Conservation (phyloP, 2,797 vertebrate genomes). For the Epinephelus malabaricus region DNA sequence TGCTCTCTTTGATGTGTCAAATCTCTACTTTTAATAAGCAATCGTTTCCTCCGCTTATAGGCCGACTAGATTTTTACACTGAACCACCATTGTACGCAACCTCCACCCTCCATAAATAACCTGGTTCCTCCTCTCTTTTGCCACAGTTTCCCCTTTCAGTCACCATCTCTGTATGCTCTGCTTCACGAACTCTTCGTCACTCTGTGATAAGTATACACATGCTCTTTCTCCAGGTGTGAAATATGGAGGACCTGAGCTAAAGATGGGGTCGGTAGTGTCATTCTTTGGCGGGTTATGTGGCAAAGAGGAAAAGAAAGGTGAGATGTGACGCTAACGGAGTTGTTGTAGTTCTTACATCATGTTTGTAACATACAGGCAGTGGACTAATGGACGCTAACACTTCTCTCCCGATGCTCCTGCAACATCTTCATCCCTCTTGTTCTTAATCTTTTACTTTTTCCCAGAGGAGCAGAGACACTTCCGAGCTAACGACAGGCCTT, state of each 20-base stretch:
- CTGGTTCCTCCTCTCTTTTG: constrained; percentile 15
- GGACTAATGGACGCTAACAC: neutral
- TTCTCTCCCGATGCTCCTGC: too few species aligned
- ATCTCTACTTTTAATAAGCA: neutral
- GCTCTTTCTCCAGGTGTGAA: constrained; percentile 76
- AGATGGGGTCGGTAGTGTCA: constrained; percentile 84
- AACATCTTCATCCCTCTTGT: neutral
- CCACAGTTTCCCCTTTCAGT: constrained; percentile 24
- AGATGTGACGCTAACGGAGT: too few species aligned
- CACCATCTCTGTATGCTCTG: neutral
- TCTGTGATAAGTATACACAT: neutral
- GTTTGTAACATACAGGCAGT: neutral
- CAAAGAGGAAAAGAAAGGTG: constrained; percentile 82
- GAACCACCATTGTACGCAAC: neutral
- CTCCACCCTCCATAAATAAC: neutral
- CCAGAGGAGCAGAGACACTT: constrained; percentile 90
- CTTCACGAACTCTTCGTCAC: rapidly evolving
- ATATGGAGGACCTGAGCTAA: constrained; percentile 80
- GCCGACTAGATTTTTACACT: neutral
- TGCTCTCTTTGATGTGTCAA: neutral
- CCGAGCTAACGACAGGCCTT: constrained; percentile 91
- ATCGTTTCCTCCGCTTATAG: neutral
- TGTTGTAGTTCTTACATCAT: neutral
- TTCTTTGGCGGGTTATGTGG: constrained; percentile 74
- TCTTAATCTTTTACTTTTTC: neutral